Base-by-base conservation (phyloP, 30 jellyfish, hydroid and myxozoan species). In the Haliclystus octoradiatus region DNA sequence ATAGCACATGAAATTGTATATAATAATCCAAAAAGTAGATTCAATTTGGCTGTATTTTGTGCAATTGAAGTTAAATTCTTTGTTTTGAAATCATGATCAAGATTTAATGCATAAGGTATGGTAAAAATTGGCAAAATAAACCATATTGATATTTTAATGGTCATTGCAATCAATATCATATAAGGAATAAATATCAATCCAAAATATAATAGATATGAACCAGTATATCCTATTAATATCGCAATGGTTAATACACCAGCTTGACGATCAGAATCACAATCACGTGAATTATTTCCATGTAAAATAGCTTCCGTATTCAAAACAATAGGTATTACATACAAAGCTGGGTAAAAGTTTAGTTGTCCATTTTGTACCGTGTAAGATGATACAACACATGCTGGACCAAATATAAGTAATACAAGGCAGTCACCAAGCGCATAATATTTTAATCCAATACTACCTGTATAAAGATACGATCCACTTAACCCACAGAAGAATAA, bases 231-330 rank as follows among this genome's bases (percentile, higher is more conserved):
- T 13, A 88, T 79, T 5, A 88, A 4, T 33, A 88, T 75, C 9
- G 97, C 92, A 25, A 88, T 57, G 1, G 97, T 88, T 1, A 70
- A 46, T 2, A 80, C 85, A 49, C 83, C 83, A 1, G 90, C 74
- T 49, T 69, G 34, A 30, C n/a, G 51, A 61, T 88, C 97, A 0
- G 82, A 70, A 26, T 69, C 81, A 62, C 73, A 46, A 71, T 88
- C 97, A 2, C 97, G 82, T 3, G 93, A 34, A 53, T 88, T 88
- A 66, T 88, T 88, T 50, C 93, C 72, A 52, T 88, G 97, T 34
- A 88, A 80, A 49, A 88, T 88, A 3, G 97, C 97, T 66, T 88
- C 97, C 1, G 94, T 88, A 62, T 79, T 77, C 86, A 80, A 70
- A 1, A 88, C 93, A 7, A 88, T 60, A 28, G 97, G 97, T 1